phyloP scores from a whole-genome alignment of 2,113 vertebrate genomes.

The Empidonax alnorum region DNA sequence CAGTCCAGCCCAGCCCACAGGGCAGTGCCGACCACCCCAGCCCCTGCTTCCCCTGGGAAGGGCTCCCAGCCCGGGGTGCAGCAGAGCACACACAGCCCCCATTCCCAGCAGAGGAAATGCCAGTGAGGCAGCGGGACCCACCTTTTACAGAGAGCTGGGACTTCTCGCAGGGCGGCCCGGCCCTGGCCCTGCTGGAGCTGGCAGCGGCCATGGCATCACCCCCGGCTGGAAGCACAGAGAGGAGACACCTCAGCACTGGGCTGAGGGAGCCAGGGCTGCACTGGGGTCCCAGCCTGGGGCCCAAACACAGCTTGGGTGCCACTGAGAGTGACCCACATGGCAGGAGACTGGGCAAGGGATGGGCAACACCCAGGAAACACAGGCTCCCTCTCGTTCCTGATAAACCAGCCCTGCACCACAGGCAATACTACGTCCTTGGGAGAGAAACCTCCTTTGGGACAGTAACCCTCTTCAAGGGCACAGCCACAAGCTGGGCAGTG shows the following conservation, averaged over 20 bases:
- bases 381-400: neutral
- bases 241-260: neutral
- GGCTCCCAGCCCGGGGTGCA: neutral
- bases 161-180: slow-evolving; percentile 81
- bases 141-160: slow-evolving; percentile 92
- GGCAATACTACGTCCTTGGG: rapidly evolving
- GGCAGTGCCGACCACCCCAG: neutral
- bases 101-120: rapidly evolving
- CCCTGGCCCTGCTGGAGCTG: slow-evolving; percentile 83
- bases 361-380: rapidly evolving
- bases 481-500: rapidly evolving
- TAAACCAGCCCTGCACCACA: neutral
- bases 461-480: rapidly evolving
- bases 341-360: rapidly evolving
- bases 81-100: rapidly evolving
- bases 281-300: neutral
- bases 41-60: neutral
- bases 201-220: slow-evolving; percentile 92
- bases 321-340: rapidly evolving
- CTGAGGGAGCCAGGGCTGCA: rapidly evolving
- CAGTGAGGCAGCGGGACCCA: slow-evolving; percentile 9
- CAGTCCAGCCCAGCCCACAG: rapidly evolving
- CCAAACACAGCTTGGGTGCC: rapidly evolving
- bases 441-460: neutral
- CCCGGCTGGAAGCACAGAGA: slow-evolving; percentile 76